Evolutionary conservation across 2,797 vertebrate species (phyloP), one percentile per base, ranked within the genome.

Genomic region (Fistularia commersonii): DNA sequence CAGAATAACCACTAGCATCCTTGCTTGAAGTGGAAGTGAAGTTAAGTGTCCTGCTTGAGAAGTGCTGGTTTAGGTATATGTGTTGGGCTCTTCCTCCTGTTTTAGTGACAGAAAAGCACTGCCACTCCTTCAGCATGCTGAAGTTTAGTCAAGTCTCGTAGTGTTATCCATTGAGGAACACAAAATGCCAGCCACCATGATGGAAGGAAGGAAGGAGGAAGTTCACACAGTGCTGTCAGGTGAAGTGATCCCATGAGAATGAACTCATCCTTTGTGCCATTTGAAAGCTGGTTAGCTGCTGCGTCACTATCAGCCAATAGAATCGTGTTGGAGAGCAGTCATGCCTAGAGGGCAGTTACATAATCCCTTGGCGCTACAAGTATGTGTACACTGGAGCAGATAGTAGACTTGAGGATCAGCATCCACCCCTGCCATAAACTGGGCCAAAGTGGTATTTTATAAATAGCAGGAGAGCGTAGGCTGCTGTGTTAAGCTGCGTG

Each of bases 381-480:
- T 71, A 76, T 83, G 81, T 74, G 78, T 69, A 84, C 76, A 64
- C 82, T 82, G 67, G 76, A 71, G 69, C 65, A 74, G 83, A 77
- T 84, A 77, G 87, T 84, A 81, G 73, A 86, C 63, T 65, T 80
- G 72, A 84, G 73, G 80, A 82, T 74, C 66, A 57, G 76, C 78
- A 79, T 81, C 81, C 83, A 85, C 78, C 77, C 80, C 77, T 80
- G 66, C 72, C 56, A 37, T 72, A 84, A 84, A 84, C 76, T 85
- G 77, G 85, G 85, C 77, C 78, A 86, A 73, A 87, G 84, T 84
- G 79, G 69, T 85, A 70, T 81, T 82, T 87, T 88, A 84, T 89
- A 89, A 88, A 90, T 88, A 88, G 86, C 39, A 64, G 64, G 61
- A 57, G 75, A 81, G 88, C 80, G 90, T 90, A 87, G 90, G 89